Evolutionary conservation across 2,888 invertebrate species (phyloP).

Genomic region (Dynastes hyllus): DNA sequence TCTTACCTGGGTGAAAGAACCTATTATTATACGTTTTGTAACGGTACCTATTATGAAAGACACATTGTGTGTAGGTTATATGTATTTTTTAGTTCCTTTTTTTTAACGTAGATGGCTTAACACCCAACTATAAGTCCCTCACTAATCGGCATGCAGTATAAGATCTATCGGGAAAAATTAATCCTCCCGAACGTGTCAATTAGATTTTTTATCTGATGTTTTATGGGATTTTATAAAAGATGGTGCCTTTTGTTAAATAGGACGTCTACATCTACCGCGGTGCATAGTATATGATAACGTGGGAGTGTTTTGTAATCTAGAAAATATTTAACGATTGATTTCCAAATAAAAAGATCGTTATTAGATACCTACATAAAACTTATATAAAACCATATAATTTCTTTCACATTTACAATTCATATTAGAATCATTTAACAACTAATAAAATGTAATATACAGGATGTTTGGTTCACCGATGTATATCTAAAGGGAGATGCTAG

Average conservation of each 20-base stretch:
- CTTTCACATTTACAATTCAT: too few species aligned
- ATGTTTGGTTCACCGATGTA: too few species aligned
- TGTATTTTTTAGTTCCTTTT: slow-evolving; percentile 9
- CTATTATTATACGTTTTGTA: slow-evolving; percentile 45
- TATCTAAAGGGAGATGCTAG: too few species aligned
- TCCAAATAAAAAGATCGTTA: too few species aligned
- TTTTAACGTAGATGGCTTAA: slow-evolving; percentile 25
- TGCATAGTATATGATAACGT: slow-evolving; percentile 26
- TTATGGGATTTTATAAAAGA: slow-evolving; percentile 25
- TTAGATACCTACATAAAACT: too few species aligned
- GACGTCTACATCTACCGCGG: background rate
- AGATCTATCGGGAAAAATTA: slow-evolving; percentile 40
- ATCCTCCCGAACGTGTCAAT: slow-evolving; percentile 33
- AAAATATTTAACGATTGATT: slow-evolving; percentile 1
- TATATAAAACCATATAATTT: too few species aligned
- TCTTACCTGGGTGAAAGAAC: slow-evolving; percentile 37
- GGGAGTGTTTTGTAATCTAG: slow-evolving; percentile 13
- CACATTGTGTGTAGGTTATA: slow-evolving; percentile 35
- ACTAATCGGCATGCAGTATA: slow-evolving; percentile 15
- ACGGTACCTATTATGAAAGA: slow-evolving; percentile 45
- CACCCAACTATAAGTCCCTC: slow-evolving; percentile 19
- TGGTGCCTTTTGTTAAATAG: background rate
- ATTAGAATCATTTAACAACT: too few species aligned
- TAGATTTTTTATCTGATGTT: slow-evolving; percentile 37
- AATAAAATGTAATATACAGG: too few species aligned